Percentiles rank a stretch among this genome's conserved stretches.
Conservation (phyloP, 2,888 invertebrate genomes). For the Philopedon plagiatum region DNA sequence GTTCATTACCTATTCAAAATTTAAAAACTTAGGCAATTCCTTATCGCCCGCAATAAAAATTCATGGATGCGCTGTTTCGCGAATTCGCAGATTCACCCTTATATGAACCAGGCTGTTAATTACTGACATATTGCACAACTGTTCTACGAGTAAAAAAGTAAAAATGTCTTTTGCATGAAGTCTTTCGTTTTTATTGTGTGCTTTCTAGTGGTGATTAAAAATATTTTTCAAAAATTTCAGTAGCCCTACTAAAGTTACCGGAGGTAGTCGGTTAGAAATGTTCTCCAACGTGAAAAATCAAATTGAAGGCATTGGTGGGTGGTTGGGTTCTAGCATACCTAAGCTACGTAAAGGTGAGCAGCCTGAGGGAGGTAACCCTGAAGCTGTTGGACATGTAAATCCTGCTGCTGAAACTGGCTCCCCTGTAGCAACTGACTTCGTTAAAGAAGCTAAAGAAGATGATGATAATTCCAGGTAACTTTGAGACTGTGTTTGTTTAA, state of each 20-base stretch:
- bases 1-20: too few relatives aligned
- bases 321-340: constrained; percentile 80
- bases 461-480: constrained; percentile 89
- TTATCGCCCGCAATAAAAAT: too few relatives aligned
- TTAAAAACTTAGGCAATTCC: too few relatives aligned
- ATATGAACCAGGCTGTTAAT: too few relatives aligned
- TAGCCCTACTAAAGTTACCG: constrained; percentile 78
- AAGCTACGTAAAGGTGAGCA: constrained; percentile 81
- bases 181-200: too few relatives aligned
- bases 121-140: too few relatives aligned
- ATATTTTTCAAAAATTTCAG: constrained; percentile 25
- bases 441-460: constrained; percentile 75
- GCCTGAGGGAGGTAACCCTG: constrained; percentile 59
- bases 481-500: not conserved
- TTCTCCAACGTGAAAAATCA: constrained; percentile 89
- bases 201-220: too few relatives aligned
- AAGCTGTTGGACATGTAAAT: constrained; percentile 60
- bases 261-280: constrained; percentile 76
- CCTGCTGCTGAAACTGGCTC: constrained; percentile 67
- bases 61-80: too few relatives aligned
- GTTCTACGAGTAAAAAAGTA: too few relatives aligned
- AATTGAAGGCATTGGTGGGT: constrained; percentile 88
- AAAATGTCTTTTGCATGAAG: too few relatives aligned
- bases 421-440: constrained; percentile 65
- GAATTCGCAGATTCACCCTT: too few relatives aligned